Evolutionary conservation across 2,113 vertebrate species (phyloP), one percentile per base, ranked within the genome.

Genomic region (Ciconia stormi): DNA sequence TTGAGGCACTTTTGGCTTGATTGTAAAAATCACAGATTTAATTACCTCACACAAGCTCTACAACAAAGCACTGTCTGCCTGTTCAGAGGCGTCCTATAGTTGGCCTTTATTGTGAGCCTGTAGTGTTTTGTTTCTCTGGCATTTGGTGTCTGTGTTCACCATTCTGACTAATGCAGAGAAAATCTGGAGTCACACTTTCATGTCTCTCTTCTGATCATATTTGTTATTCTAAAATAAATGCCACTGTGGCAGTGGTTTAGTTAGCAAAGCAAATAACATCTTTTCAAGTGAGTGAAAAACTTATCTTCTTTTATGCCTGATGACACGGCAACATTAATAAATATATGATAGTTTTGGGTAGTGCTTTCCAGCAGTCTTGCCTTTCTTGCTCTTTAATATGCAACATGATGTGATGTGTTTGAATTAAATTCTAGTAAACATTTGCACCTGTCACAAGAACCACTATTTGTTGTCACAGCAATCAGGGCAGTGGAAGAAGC

Each of bases 191-290:
- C 72, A 53, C 46, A 14, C 55, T 93, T 95, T 77, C 32, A 67
- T 47, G 71, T 82, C 27, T 86, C 36, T 88, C 59, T 87, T 72
- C 73, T 90, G 52, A 85, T 87, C 22, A 3, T 58, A 18, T 82
- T 95, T 92, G 59, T 94, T 93, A 71, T 89, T 96, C 46, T 89
- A 83, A 93, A 87, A 66, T 36, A 89, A 89, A 88, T 74, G 27
- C 26, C 40, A 18, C 26, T 46, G 47, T 87, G 66, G n/a, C 1
- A 0, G 16, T 70, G 67, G 16, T n/a, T 93, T 83, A 61, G 42
- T 89, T 67, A 87, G 50, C 59, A 89, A 74, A 90, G 63, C 38
- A 97, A 92, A 83, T 74, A 63, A 56, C 18, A 32, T 80, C 53
- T 88, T 82, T 47, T 85, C 26, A 71, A 88, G 81, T 59, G n/a